Percentiles rank a stretch among this genome's conserved stretches.
Conservation (phyloP, 2,113 vertebrate genomes). For the Melanerpes formicivorus region DNA sequence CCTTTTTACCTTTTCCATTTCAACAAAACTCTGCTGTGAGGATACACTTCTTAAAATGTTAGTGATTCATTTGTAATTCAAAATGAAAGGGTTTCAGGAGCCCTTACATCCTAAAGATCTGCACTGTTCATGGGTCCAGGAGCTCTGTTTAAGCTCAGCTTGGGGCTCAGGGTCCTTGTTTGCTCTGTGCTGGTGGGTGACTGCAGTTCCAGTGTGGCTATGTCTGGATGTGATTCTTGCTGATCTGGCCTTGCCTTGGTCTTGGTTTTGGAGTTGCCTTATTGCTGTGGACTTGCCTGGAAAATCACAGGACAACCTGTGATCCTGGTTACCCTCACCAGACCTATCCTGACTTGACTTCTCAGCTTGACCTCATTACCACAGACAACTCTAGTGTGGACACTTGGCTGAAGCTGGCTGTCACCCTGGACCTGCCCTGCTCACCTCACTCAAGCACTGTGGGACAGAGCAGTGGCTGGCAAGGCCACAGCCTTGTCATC, state of each 20-base stretch:
- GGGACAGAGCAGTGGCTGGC: not conserved
- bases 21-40: not conserved
- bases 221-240: not conserved
- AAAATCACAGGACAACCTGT: accelerated
- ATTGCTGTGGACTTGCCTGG: not conserved
- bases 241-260: not conserved
- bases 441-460: not conserved
- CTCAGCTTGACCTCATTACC: not conserved
- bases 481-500: not conserved
- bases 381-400: not conserved
- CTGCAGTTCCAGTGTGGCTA: accelerated
- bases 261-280: not conserved
- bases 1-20: not conserved
- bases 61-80: not conserved
- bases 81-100: not conserved
- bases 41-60: not conserved
- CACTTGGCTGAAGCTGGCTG: not conserved
- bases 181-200: accelerated
- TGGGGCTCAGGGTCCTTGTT: accelerated
- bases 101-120: not conserved
- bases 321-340: not conserved
- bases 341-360: not conserved
- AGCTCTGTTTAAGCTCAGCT: not conserved
- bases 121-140: not conserved
- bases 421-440: not conserved